Evolutionary conservation across 2,797 vertebrate species (phyloP).

Genomic region (Bucorvus abyssinicus): DNA sequence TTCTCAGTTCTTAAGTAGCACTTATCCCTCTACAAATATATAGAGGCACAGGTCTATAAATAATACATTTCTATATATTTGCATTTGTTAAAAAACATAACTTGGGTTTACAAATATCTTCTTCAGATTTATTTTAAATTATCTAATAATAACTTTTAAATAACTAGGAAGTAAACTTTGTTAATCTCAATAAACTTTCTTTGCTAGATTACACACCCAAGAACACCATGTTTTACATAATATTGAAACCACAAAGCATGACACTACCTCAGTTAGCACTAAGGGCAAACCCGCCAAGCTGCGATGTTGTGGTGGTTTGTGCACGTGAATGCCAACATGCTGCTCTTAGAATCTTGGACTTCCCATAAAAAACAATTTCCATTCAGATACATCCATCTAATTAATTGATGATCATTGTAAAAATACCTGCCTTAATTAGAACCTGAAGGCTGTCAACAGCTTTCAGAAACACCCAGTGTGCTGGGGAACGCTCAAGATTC

Average conservation of each 20-base stretch:
- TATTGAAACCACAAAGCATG: neutral
- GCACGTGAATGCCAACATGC: neutral
- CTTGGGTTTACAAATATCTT: neutral
- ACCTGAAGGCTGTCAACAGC: neutral
- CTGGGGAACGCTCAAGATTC: neutral
- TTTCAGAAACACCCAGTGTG: neutral
- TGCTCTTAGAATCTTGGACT: neutral
- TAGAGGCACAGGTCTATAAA: neutral
- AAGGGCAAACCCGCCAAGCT: rapidly evolving
- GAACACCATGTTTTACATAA: neutral
- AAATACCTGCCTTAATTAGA: neutral
- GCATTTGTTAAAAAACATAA: neutral
- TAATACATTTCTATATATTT: neutral
- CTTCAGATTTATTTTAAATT: neutral
- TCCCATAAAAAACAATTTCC: neutral
- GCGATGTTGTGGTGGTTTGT: neutral
- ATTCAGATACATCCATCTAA: neutral
- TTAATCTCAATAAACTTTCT: neutral
- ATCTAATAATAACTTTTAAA: neutral
- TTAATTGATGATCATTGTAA: neutral
- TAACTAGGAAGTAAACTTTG: neutral
- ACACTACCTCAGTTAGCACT: neutral
- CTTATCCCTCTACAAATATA: neutral
- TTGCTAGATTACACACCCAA: neutral
- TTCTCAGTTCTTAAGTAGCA: neutral